phyloP scores from a whole-genome alignment of 2,888 invertebrate species.

The Cantharis lateralis region DNA sequence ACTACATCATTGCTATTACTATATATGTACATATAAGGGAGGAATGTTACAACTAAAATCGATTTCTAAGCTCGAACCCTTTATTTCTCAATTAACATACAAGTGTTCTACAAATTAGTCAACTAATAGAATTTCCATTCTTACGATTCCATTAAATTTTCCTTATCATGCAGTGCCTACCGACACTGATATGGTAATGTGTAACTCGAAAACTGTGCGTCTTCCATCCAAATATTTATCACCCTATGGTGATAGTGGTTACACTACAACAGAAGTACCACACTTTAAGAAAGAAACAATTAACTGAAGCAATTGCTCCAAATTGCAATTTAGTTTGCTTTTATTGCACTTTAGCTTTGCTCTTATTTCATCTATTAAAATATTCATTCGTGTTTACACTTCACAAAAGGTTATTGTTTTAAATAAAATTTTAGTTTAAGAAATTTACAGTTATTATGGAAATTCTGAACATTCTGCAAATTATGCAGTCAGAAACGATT shows the following conservation, averaged over 20 bases:
- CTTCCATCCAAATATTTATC: neutral
- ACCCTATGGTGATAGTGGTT: neutral
- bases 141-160: neutral
- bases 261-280: neutral
- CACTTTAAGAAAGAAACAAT: neutral
- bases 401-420: neutral
- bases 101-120: neutral
- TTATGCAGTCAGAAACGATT: neutral
- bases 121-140: neutral
- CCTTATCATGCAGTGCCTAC: neutral
- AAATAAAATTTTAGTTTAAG: neutral
- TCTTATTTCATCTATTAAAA: neutral
- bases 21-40: neutral
- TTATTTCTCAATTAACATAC: neutral
- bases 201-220: neutral
- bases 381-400: neutral
- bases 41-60: neutral
- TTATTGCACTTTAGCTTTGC: neutral
- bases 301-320: neutral
- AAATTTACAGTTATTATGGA: neutral
- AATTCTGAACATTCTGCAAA: neutral
- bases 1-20: neutral
- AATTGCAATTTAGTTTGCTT: neutral
- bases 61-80: neutral
- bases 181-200: neutral